phyloP scores from a whole-genome alignment of 2,113 vertebrate species.

The Mormoops blainvillei region DNA sequence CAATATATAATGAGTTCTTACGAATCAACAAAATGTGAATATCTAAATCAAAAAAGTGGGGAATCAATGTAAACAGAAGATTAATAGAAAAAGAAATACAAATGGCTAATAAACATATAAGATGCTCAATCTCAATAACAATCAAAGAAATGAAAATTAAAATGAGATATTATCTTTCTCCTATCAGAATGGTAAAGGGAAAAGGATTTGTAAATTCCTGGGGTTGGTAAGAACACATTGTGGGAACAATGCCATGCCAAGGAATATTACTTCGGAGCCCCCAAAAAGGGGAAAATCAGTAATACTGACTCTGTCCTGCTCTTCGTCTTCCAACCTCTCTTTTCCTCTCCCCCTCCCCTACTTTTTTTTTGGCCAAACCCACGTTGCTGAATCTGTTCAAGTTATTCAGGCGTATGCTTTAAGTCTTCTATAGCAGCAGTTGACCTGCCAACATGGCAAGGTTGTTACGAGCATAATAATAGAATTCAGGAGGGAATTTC shows the following conservation, averaged over 20 bases:
- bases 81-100: neutral
- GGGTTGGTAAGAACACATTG: neutral
- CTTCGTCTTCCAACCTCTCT: neutral
- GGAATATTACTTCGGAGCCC: neutral
- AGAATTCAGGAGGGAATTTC: neutral
- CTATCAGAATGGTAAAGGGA: neutral
- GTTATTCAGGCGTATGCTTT: neutral
- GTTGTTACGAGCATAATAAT: neutral
- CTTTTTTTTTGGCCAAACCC: neutral
- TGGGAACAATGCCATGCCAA: neutral
- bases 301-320: neutral
- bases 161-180: neutral
- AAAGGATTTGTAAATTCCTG: neutral
- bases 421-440: neutral
- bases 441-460: neutral
- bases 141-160: neutral
- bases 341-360: neutral
- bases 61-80: neutral
- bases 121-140: neutral
- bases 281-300: neutral
- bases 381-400: neutral
- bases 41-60: neutral
- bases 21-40: neutral
- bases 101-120: neutral
- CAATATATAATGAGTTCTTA: neutral